Base-by-base conservation (phyloP, 2,888 invertebrate genomes). In the Carabus problematicus region DNA sequence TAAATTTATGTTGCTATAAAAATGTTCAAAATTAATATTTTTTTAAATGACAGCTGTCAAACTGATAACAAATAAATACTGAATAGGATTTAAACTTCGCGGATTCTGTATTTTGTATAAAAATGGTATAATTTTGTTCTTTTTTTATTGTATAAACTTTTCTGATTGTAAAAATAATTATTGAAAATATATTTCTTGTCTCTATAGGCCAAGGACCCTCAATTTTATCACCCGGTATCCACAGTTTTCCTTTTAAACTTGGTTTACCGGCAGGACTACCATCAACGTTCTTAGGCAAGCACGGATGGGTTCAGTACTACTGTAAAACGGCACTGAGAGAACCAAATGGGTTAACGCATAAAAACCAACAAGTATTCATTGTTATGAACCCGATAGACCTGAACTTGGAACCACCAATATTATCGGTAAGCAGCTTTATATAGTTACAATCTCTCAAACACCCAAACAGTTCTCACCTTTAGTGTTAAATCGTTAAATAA, bases 301-400 rank as follows among this genome's bases (percentile, higher is more conserved):
- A 95, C 77, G 96, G 96, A 59, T 96, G 95, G 95, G 95, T 96
- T 56, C 96, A 96, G 82, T 96, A 95, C 82, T 96, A 90, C 79
- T 96, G 95, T 78, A 95, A 95, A 81, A 93, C 95, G 16, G 95
- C 95, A 0, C 83, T 95, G 14, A 84, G 94, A 58, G 96, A 96
- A 77, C 93, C 95, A 7, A 91, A 91, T 73, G 95, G 95, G 0
- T 84, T 96, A 43, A 94, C 94, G 4, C 96, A 96, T 79, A 96
- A 96, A 82, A 96, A 96, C 80, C 95, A 96, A 81, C 96, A 96
- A 83, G 96, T 96, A n/a, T 96, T 96, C 82, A 95, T 96, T 76
- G 95, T 96, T 2, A 95, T 96, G 95, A 96, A 94, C 81, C 96
- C 96, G 3, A 95, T 96, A 74, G 95, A 96, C 81, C 85, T 96